These are phyloP conservation scores for Crocidura indochinensis DNA, from an alignment of 2,797 vertebrate species.

Conservation along the genomic window DNA sequence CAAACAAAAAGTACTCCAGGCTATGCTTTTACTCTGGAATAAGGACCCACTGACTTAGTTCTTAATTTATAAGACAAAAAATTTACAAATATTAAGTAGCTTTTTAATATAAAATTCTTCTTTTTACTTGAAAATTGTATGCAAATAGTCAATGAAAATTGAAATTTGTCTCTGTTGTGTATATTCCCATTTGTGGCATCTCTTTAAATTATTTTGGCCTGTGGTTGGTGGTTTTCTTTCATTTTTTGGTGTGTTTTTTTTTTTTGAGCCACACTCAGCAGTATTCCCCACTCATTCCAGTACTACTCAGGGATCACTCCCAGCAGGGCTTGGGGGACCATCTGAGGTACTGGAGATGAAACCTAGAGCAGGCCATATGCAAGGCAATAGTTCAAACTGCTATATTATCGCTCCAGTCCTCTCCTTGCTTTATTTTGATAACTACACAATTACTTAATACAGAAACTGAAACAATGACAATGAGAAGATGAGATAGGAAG, in stretches of 20 bases:
- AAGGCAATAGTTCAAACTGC: no score
- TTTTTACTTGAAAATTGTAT: neutral
- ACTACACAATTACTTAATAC: slow-evolving; percentile 49
- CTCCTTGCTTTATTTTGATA: slow-evolving; percentile 59
- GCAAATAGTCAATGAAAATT: slow-evolving; percentile 11
- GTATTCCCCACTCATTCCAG: no score
- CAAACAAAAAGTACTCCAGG: neutral
- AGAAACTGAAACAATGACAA: slow-evolving; percentile 36
- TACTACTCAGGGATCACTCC: no score
- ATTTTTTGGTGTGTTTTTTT: no score
- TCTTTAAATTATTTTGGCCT: slow-evolving; percentile 56
- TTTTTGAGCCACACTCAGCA: no score
- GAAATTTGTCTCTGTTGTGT: slow-evolving; percentile 25
- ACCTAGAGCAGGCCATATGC: no score
- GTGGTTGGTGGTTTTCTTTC: no score
- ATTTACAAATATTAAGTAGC: slow-evolving; percentile 40
- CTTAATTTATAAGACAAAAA: neutral
- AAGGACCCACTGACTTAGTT: neutral
- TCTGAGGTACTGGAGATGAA: no score
- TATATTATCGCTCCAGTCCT: neutral
- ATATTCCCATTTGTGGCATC: neutral
- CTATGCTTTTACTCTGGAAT: slow-evolving; percentile 35
- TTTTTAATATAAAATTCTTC: slow-evolving; percentile 53
- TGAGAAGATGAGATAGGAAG: neutral
- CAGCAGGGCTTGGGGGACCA: no score